Conservation (phyloP, 1,140 invertebrate species). For the Ips nitidus region DNA sequence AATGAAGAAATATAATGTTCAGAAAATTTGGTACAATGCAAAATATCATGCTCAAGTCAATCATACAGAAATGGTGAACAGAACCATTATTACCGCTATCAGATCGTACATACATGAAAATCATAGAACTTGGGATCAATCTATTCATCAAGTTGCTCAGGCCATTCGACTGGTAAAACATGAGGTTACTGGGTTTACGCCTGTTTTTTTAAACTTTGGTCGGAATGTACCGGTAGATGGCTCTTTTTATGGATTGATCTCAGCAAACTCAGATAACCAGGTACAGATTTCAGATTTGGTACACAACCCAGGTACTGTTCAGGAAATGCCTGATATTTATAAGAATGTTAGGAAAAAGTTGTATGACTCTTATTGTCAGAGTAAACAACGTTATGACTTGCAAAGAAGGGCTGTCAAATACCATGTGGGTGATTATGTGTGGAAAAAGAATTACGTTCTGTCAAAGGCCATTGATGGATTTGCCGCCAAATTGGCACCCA, state of each 20-base stretch:
- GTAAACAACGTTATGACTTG: background rate
- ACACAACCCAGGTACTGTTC: background rate
- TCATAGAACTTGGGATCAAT: too few species aligned
- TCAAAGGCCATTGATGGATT: background rate
- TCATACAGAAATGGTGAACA: too few species aligned
- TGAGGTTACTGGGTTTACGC: too few species aligned
- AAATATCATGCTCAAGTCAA: too few species aligned
- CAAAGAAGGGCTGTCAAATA: background rate
- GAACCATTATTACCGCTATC: too few species aligned
- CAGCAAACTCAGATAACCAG: background rate
- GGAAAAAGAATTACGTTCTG: background rate
- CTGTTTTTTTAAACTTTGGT: too few species aligned
- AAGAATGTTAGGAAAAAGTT: background rate
- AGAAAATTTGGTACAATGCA: background rate
- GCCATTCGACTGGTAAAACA: too few species aligned
- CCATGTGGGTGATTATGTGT: background rate
- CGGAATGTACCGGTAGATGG: background rate
- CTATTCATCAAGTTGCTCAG: too few species aligned
- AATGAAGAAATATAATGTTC: slow-evolving; percentile 4
- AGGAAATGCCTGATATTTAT: slow-evolving; percentile 1
- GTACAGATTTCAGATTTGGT: background rate
- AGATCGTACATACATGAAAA: too few species aligned
- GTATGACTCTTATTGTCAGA: background rate
- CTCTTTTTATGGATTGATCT: background rate
- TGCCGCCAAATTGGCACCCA: background rate